Base-by-base conservation (phyloP, 2,113 vertebrate species). In the Caloenas nicobarica region DNA sequence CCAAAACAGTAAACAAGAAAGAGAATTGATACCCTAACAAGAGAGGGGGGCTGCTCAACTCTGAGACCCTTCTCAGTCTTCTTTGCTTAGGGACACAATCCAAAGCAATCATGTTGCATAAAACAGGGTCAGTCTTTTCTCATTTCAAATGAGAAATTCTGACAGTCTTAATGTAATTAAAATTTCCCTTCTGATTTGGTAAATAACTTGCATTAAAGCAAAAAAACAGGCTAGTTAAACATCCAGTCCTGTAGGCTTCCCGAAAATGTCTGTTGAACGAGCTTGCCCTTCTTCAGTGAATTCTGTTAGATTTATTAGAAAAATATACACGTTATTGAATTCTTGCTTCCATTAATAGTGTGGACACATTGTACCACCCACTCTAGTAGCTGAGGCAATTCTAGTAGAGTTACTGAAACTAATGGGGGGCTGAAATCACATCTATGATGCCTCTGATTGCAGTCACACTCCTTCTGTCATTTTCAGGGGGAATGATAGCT, bases 331-430 rank as follows among this genome's bases (percentile, higher is more conserved):
- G 36, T 68, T 57, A 87, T 72, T 84, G 38, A 81, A 57, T 87
- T 68, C 73, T 86, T 87, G 60, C 87, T 94, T 68, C 76, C 68
- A 60, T 91, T 83, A 66, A 70, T 85, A 90, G 46, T 40, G 13
- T 85, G 44, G 89, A 34, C 48, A 16, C 61, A 78, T 87, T 93
- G 42, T 73, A 69, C 66, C 85, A 83, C 93, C 70, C 74, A 89
- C 93, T 96, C 62, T n/a, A 62, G 87, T 64, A 82, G 80, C 53
- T 90, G 88, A 93, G 46, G 53, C 69, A 38, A 51, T 73, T 93
- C 79, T 74, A 51, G 26, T 36, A 86, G 64, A 84, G 69, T 66
- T 56, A 74, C 29, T 93, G 54, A 74, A 90, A 51, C 56, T 91
- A 88, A 66, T 11, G 29, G 72, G 48, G 54, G 56, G 26, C 66